A percentile compares a stretch with the other conserved stretches of the same genome.
Evolutionary conservation across 2,113 vertebrate genomes (phyloP).

Genomic region (Hucho hucho): DNA sequence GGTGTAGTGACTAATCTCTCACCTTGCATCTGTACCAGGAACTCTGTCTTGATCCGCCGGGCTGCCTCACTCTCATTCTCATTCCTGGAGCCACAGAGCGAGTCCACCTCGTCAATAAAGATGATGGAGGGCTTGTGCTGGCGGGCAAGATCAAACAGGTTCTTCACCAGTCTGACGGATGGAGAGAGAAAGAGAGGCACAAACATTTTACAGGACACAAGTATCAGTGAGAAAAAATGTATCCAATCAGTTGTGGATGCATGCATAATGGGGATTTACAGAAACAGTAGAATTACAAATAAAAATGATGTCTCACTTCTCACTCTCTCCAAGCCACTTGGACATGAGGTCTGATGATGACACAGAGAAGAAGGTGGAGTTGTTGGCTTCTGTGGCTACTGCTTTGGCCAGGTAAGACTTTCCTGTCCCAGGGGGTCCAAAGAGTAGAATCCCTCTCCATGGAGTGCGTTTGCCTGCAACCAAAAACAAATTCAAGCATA

Average conservation of each 20-base stretch:
- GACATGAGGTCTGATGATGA: conserved; percentile 96
- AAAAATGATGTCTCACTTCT: conserved; percentile 81
- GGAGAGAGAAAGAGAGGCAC: neutral
- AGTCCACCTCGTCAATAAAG: conserved; percentile 98
- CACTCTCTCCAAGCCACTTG: conserved; percentile 96
- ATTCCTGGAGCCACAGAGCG: conserved; percentile 91
- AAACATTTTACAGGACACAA: neutral
- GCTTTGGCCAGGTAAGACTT: conserved; percentile 96
- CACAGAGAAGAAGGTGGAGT: conserved; percentile 97
- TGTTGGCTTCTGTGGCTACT: conserved; percentile 93
- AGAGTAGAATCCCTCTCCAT: conserved; percentile 93
- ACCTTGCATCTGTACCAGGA: conserved; percentile 99
- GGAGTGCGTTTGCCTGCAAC: conserved; percentile 88
- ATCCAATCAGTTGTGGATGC: no score
- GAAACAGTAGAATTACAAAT: neutral
- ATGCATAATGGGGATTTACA: neutral
- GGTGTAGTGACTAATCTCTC: conserved; percentile 12
- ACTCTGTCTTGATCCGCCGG: conserved; percentile 95
- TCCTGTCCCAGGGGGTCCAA: conserved; percentile 92
- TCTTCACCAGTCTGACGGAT: conserved; percentile 73
- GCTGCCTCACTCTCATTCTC: conserved; percentile 96
- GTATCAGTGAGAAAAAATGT: no score
- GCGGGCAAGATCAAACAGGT: conserved; percentile 92
- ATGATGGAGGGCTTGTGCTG: conserved; percentile 98
- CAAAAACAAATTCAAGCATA: conserved; percentile 12